These are phyloP conservation scores for Phalacrocorax pelagicus DNA, from an alignment of 2,113 vertebrate genomes.

Conservation along the genomic window DNA sequence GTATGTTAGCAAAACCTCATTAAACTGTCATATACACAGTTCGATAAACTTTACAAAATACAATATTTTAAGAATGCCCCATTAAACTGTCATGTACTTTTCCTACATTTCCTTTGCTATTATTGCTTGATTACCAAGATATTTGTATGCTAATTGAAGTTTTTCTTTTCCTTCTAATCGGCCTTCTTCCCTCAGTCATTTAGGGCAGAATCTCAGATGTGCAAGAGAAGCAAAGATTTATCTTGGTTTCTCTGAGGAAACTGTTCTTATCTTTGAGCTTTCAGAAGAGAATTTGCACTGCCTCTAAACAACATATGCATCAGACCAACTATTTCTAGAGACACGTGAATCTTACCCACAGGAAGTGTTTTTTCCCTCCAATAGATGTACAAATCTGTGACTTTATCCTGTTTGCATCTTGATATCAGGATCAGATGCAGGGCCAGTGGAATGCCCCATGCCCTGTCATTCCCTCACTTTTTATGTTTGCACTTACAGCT, in stretches of 20 bases:
- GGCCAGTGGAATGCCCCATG: not conserved
- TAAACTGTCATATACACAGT: not conserved
- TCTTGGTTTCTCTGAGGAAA: not conserved
- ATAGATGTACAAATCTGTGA: not conserved
- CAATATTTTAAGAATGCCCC: constrained; percentile 15
- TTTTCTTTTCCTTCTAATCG: not conserved
- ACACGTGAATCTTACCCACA: not conserved
- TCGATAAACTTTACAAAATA: constrained; percentile 31
- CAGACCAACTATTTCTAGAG: not conserved
- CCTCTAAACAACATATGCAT: not conserved
- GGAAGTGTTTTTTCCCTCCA: not conserved
- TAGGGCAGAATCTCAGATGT: not conserved
- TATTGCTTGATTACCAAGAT: constrained; percentile 33
- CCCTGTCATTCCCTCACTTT: not conserved
- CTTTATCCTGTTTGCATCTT: not conserved
- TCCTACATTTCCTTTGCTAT: constrained; percentile 33
- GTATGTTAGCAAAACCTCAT: constrained; percentile 1
- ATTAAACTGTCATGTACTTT: constrained; percentile 37
- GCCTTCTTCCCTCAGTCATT: not conserved
- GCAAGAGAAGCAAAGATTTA: not conserved
- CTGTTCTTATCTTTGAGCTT: not conserved
- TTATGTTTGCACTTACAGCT: not conserved
- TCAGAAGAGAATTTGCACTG: not conserved
- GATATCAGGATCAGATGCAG: not conserved
- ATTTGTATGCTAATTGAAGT: constrained; percentile 51